phyloP scores from a whole-genome alignment of 2,113 vertebrate species.

The Nematolebias whitei region DNA sequence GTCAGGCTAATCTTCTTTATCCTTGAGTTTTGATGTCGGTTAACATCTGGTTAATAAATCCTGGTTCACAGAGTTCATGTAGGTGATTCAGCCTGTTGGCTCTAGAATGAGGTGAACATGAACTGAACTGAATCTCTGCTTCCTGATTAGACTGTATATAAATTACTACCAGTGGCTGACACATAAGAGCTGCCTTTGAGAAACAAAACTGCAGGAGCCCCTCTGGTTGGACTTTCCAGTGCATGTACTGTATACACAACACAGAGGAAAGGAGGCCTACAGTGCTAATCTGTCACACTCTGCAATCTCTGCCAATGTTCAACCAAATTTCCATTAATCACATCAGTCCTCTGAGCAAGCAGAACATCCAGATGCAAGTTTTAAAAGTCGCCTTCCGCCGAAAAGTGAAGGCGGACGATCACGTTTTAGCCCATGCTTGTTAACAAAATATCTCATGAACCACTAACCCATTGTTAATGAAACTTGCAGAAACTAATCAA shows the following conservation, averaged over 20 bases:
- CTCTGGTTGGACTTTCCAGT: conserved; percentile 31
- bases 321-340: conserved; percentile 48
- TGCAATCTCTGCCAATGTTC: conserved; percentile 37
- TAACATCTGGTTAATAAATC: conserved; percentile 48
- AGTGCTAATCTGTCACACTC: conserved; percentile 44
- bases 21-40: background rate
- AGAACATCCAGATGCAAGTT: background rate
- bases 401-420: too few species aligned
- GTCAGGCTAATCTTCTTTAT: background rate
- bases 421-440: too few species aligned
- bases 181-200: conserved; percentile 17
- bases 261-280: conserved; percentile 14
- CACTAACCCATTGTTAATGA: too few species aligned
- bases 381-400: too few species aligned
- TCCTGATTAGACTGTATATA: conserved; percentile 40
- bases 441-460: too few species aligned
- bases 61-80: conserved; percentile 28
- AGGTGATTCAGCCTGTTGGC: conserved; percentile 26
- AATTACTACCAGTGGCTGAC: conserved; percentile 29
- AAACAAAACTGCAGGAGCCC: conserved; percentile 45
- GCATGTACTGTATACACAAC: conserved; percentile 5
- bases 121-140: conserved; percentile 28
- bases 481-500: too few species aligned
- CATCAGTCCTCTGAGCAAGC: background rate
- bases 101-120: conserved; percentile 8